Base-by-base conservation (phyloP, 2,797 vertebrate species). In the Phalanger gymnotis region DNA sequence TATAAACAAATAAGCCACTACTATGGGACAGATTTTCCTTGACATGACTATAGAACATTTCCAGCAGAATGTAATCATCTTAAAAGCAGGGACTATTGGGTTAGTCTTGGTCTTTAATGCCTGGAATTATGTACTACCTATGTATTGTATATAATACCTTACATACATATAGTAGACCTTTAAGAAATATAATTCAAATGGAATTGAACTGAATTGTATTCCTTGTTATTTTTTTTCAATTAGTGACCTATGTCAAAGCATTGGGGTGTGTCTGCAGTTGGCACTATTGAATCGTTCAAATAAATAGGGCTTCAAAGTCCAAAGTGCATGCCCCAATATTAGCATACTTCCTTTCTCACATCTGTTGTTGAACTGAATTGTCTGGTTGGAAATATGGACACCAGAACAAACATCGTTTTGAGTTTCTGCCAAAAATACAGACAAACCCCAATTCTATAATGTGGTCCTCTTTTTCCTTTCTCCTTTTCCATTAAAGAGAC, bases 371-470 rank as follows among this genome's bases (percentile, higher is more conserved):
- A 90, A 93, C 90, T 95, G 57, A 94, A 95, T 89, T 9, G 47
- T 95, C 73, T 34, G 25, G 87, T 90, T 97, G 90, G 53, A 97
- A 95, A 53, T 57, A 56, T 92, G 22, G 92, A 6, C n/a, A 87
- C 92, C 6, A 93, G 53, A 97, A 95, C 54, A 97, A 97, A 93
- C 90, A 94, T 92, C 90, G 97, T 95, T 55, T 90, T 96, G 96
- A 91, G 54, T 54, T 52, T 95, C 93, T 81, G 92, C 96, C 95
- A 96, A 93, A 31, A 54, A 55, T 57, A 90, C 89, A 95, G 95
- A 96, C 92, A 97, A 96, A 94, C 91, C 66, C n/a, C 54, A 93
- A 87, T 93, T 96, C 92, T 94, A 81, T 52, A 81, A 87, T 28
- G 47, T 90, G 54, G 6, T 96, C 52, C 87, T 91, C 95, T 90